Conservation (phyloP, 2,888 invertebrate species). For the Entomobrya proxima region DNA sequence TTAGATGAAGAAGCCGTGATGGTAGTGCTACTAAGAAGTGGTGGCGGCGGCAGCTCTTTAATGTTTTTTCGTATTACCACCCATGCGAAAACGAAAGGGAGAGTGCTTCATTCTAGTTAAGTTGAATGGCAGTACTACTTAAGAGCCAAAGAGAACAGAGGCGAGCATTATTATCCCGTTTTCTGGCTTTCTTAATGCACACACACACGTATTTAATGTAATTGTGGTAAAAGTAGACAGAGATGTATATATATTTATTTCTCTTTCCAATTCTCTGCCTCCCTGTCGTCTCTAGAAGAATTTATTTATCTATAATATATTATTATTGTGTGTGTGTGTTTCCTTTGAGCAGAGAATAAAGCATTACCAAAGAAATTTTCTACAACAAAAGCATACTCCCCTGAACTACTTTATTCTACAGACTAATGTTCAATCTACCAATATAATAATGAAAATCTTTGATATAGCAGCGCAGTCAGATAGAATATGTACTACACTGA, state of each 20-base stretch:
- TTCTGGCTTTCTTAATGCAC: not conserved
- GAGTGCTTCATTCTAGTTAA: not conserved
- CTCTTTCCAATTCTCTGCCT: not conserved
- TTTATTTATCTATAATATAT: too few species aligned
- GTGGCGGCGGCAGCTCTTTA: constrained; percentile 7
- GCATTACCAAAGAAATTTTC: not conserved
- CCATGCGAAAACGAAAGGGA: constrained; percentile 22
- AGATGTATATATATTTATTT: not conserved
- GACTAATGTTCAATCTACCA: not conserved
- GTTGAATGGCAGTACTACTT: too few species aligned
- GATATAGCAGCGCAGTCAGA: too few species aligned
- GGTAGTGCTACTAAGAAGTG: not conserved
- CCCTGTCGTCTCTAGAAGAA: not conserved
- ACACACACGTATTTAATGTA: constrained; percentile 8
- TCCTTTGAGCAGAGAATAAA: not conserved
- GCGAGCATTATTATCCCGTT: not conserved
- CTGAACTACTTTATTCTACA: not conserved
- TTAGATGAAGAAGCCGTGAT: not conserved
- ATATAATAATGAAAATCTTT: too few species aligned
- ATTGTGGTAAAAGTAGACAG: not conserved
- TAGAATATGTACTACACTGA: too few species aligned
- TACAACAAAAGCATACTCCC: too few species aligned
- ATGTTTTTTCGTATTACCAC: constrained; percentile 14
- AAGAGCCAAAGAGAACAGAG: too few species aligned
- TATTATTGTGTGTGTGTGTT: not conserved